These are phyloP conservation scores for Trialeurodes vaporariorum DNA, from an alignment of 1,140 invertebrate species.

Conservation along the genomic window DNA sequence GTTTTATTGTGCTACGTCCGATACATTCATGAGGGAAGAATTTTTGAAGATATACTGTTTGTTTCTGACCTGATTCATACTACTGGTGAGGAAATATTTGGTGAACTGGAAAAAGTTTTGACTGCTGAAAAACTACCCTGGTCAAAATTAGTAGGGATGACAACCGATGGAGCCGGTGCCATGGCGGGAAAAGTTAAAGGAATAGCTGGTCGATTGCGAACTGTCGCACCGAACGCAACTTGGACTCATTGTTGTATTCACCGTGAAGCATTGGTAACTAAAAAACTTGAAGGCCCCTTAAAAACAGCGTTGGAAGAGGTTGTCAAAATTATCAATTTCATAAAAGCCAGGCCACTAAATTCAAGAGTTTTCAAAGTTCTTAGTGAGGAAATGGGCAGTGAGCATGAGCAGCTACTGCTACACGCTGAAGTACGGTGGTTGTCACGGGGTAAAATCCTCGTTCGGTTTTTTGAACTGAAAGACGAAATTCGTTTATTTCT, in stretches of 20 bases:
- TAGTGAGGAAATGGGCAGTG: slow-evolving; percentile 29
- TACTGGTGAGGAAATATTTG: slow-evolving; percentile 11
- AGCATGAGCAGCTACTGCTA: slow-evolving; percentile 29
- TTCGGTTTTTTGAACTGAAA: slow-evolving; percentile 7
- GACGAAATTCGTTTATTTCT: slow-evolving; percentile 14
- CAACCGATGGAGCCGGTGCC: slow-evolving; percentile 6
- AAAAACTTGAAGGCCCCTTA: slow-evolving; percentile 14
- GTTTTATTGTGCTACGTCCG: slow-evolving; percentile 6
- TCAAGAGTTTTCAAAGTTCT: slow-evolving; percentile 21
- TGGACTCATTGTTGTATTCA: slow-evolving; percentile 18
- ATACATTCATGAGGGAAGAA: no score
- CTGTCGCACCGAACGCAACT: slow-evolving; percentile 10
- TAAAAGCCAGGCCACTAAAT: slow-evolving; percentile 19
- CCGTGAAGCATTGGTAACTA: slow-evolving; percentile 16
- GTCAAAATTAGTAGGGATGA: slow-evolving; percentile 8
- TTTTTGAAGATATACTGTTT: slow-evolving; percentile 10
- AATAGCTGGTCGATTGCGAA: slow-evolving; percentile 6
- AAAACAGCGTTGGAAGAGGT: slow-evolving; percentile 15
- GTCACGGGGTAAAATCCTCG: slow-evolving; percentile 28
- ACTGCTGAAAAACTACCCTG: slow-evolving; percentile 7
- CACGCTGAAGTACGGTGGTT: slow-evolving; percentile 31
- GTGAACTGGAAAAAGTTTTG: slow-evolving; percentile 3
- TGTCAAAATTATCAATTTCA: slow-evolving; percentile 18
- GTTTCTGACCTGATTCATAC: slow-evolving; percentile 1
- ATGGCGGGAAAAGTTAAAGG: slow-evolving; percentile 9